Base-by-base conservation (phyloP, 2,888 invertebrate species). In the Drosophila putrida region DNA sequence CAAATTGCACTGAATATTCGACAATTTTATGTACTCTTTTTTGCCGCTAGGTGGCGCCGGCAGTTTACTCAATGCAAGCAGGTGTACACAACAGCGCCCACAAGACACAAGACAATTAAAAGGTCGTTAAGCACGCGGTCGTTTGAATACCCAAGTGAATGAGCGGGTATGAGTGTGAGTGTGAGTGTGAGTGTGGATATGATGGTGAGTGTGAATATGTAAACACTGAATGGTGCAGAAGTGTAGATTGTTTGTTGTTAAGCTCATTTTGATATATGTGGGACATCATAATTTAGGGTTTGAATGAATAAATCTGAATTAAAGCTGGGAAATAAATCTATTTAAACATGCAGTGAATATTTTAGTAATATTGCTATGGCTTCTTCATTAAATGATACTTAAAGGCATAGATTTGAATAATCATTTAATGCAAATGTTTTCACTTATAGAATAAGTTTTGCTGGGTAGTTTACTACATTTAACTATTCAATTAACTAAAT, bases 91-190 rank as follows among this genome's bases (percentile, higher is more conserved):
- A 44, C 15, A 5, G 15, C 31, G 31, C 44, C 31, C 76, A 59
- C 63, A 65, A 77, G 65, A 77, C 78, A 74, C 78, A 77, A 61
- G 84, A 86, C 81, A 81, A 81, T 81, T 81, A 81, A 81, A 81
- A 81, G 71, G 87, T 74, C 84, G 87, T 81, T 81, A 83, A 83
- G 84, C 78, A 70, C 49, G 74, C 67, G 78, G 72, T 74, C 74
- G 72, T 58, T 58, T 65, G 63, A 74, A 78, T 71, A 74, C 61
- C 70, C 46, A 58, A 75, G 67, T 54, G 70, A 73, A 51, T 60
- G 27, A 31, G 49, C 44, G 0, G 5, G 11, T 36, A 20, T 28
- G 46, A 8, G 49, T 11, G 25, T 11, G 27, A 8, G 31, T 31
- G 31, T 31, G 31, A 6, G 2, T 31, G 8, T 31, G 31, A 31